Evolutionary conservation across 2,797 vertebrate genomes (phyloP), one percentile per base, ranked within the genome.

Genomic region (Mormyrops attenuatus): DNA sequence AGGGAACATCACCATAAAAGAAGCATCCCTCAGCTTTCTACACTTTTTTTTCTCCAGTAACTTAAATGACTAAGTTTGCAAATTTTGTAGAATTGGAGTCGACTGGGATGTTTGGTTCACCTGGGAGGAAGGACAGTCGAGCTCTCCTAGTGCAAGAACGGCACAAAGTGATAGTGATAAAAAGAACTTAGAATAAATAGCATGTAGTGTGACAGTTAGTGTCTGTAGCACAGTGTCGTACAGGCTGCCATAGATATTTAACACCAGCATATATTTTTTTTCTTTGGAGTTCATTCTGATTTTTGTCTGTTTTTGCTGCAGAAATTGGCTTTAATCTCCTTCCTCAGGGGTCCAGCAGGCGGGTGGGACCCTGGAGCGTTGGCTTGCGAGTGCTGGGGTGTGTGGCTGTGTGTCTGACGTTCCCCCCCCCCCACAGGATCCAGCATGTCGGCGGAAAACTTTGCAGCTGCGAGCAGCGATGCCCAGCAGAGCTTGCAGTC

Each of bases 401-500:
- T 44, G 34, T 49, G 11, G 5, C 88, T 52, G 17, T 2, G 17
- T 41, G 34, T 38, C 41, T 80, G 69, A 55, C 38, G 22, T 11
- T 9, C 49, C 82, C 47, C 49, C 82, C 47, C n/a, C 82, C 82
- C 82, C 82, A 89, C 93, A 97, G 93, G 92, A 91, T 88, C 94
- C 92, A 96, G 91, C 91, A 99, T 99, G 98, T 98, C 98, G 34
- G 96, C 97, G 20, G 98, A 99, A 22, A 93, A 95, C 84, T 96
- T 99, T 8, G 97, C 97, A 91, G 93, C 97, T 0, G 94, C 97
- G 38, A 96, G 94, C 94, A 98, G 97, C 89, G 99, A 99, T 94
- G 98, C 99, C 90, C 99, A 99, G 96, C 98, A 99, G 88, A 98
- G 96, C 92, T 95, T 99, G 3, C 99, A 99, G 95, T 98, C 98